phyloP scores from a whole-genome alignment of 92 coral and sea anemone genomes.

The Galaxea fascicularis region DNA sequence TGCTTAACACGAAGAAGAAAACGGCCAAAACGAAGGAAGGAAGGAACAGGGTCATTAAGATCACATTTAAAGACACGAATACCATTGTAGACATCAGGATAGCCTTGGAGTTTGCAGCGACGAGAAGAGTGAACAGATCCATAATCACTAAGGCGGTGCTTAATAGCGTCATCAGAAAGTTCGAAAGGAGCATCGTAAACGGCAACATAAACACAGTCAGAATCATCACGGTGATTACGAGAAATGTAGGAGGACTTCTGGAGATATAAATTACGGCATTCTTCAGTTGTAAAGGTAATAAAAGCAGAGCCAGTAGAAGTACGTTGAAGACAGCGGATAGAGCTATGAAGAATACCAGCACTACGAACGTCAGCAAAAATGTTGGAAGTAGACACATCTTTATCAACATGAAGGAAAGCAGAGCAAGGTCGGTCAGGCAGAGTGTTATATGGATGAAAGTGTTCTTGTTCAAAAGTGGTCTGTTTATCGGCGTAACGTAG shows the following conservation, averaged over 20 bases:
- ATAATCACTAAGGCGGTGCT: background rate
- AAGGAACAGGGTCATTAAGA: background rate
- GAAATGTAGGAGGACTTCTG: background rate
- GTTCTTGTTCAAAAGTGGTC: too few species aligned
- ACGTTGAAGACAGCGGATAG: background rate
- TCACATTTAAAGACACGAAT: background rate
- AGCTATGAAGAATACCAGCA: too few species aligned
- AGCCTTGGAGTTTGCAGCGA: background rate
- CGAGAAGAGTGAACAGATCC: background rate
- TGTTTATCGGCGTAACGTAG: too few species aligned
- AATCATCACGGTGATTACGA: background rate
- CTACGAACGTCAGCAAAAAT: background rate
- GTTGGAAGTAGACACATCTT: background rate
- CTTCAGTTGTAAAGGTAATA: background rate
- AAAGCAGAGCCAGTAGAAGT: background rate
- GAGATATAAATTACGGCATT: background rate
- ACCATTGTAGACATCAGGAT: background rate
- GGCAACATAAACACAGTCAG: background rate
- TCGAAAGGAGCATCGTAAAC: background rate
- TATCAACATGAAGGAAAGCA: background rate
- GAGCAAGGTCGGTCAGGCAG: background rate
- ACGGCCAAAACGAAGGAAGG: background rate
- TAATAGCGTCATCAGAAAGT: background rate
- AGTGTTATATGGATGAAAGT: background rate
- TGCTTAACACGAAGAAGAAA: background rate